Percentiles rank a stretch among this genome's conserved stretches.
Conservation (phyloP, 2,113 vertebrate species). For the Vulpes lagopus region DNA sequence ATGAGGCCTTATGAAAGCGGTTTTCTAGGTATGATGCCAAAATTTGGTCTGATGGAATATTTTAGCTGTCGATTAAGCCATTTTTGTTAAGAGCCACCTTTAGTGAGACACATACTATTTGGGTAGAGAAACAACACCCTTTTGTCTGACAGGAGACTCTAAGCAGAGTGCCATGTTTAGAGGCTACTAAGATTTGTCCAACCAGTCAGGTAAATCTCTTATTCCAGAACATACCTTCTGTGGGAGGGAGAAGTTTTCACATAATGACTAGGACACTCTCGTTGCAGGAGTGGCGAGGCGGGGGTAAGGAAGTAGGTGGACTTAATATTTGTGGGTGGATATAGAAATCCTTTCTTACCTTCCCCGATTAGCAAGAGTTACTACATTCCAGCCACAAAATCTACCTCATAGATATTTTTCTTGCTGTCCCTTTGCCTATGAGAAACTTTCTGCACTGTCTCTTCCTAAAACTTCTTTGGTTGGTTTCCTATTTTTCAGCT, state of each 20-base stretch:
- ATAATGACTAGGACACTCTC: background rate
- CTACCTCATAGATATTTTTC: background rate
- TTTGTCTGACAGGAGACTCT: background rate
- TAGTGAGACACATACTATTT: background rate
- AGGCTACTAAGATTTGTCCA: background rate
- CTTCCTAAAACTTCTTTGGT: background rate
- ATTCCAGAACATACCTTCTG: background rate
- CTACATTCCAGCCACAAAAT: background rate
- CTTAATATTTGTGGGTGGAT: background rate
- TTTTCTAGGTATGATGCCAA: background rate
- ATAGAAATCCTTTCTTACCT: background rate
- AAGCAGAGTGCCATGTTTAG: background rate
- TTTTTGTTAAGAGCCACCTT: background rate
- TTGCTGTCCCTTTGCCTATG: background rate
- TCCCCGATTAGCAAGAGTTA: background rate
- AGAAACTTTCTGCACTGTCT: background rate
- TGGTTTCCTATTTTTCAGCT: background rate
- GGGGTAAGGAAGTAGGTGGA: background rate
- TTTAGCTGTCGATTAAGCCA: background rate
- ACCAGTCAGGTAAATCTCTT: background rate
- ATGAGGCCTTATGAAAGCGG: background rate
- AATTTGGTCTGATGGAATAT: background rate
- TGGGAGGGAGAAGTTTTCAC: background rate
- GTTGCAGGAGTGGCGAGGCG: fast-evolving
- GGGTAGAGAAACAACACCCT: background rate